phyloP scores from a whole-genome alignment of 2,888 invertebrate species.

The Theristus sp. region DNA sequence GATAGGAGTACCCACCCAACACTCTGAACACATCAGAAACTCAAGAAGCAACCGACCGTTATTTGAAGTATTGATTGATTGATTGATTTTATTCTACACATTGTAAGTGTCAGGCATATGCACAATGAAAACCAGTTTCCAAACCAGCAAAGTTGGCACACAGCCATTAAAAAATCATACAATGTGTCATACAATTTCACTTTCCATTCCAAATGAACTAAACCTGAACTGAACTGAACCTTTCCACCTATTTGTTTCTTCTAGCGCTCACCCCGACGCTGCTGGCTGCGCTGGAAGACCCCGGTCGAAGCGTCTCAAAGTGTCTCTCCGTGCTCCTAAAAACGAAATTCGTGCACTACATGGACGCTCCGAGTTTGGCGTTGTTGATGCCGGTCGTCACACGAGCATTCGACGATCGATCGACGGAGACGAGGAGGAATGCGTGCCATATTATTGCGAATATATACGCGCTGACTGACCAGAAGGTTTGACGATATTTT shows the following conservation, averaged over 20 bases:
- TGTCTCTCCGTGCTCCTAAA: slow-evolving; percentile 58
- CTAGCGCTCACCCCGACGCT: slow-evolving; percentile 39
- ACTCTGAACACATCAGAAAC: too few species aligned
- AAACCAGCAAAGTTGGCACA: too few species aligned
- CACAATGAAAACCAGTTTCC: background rate
- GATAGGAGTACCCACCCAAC: too few species aligned
- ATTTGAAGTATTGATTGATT: too few species aligned
- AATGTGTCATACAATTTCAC: too few species aligned
- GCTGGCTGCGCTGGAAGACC: slow-evolving; percentile 75
- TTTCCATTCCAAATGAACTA: too few species aligned
- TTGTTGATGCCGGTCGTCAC: slow-evolving; percentile 98
- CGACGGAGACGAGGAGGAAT: slow-evolving; percentile 95
- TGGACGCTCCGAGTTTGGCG: slow-evolving; percentile 92
- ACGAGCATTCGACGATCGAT: slow-evolving; percentile 86
- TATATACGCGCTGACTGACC: slow-evolving; percentile 96
- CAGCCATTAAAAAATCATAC: too few species aligned
- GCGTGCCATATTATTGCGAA: slow-evolving; percentile 98
- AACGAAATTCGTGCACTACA: slow-evolving; percentile 83
- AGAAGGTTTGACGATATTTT: slow-evolving; percentile 43
- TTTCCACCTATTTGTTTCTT: background rate
- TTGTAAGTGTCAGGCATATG: background rate
- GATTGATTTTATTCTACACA: background rate
- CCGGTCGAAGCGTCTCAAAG: slow-evolving; percentile 60
- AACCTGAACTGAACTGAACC: too few species aligned
- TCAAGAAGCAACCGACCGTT: too few species aligned